phyloP scores from a whole-genome alignment of 2,113 vertebrate genomes.

The Dipodomys merriami region DNA sequence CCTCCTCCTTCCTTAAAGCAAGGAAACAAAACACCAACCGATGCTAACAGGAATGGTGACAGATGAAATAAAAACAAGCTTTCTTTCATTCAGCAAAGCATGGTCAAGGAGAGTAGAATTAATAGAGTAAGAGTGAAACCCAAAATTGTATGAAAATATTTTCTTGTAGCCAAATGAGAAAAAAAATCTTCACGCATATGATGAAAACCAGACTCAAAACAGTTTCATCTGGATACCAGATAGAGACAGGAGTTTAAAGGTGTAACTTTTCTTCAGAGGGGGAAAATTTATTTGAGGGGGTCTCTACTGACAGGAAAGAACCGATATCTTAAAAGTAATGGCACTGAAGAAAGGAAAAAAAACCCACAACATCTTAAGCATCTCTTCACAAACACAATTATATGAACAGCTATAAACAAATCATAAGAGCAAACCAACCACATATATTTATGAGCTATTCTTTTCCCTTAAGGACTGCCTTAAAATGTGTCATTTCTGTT shows the following conservation, averaged over 20 bases:
- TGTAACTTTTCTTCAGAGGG: slow-evolving; percentile 50
- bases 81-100: slow-evolving; percentile 70
- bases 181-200: background rate
- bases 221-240: background rate
- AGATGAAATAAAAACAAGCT: slow-evolving; percentile 62
- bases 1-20: slow-evolving; percentile 38
- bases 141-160: slow-evolving; percentile 37
- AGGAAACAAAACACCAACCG: slow-evolving; percentile 44
- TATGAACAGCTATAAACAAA: slow-evolving; percentile 40
- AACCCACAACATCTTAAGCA: background rate
- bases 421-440: slow-evolving; percentile 29
- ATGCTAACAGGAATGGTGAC: slow-evolving; percentile 60
- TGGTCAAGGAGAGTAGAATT: slow-evolving; percentile 54
- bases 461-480: slow-evolving; percentile 31
- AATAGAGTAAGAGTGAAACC: background rate
- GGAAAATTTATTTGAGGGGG: background rate
- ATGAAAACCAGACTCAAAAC: slow-evolving; percentile 34
- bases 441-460: background rate
- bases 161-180: slow-evolving; percentile 56
- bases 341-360: background rate
- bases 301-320: slow-evolving; percentile 48
- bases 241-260: slow-evolving; percentile 41
- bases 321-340: slow-evolving; percentile 41
- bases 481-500: slow-evolving; percentile 32
- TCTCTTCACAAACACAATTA: slow-evolving; percentile 48